Evolutionary conservation across 2,113 vertebrate genomes (phyloP).

Genomic region (Charina bottae): DNA sequence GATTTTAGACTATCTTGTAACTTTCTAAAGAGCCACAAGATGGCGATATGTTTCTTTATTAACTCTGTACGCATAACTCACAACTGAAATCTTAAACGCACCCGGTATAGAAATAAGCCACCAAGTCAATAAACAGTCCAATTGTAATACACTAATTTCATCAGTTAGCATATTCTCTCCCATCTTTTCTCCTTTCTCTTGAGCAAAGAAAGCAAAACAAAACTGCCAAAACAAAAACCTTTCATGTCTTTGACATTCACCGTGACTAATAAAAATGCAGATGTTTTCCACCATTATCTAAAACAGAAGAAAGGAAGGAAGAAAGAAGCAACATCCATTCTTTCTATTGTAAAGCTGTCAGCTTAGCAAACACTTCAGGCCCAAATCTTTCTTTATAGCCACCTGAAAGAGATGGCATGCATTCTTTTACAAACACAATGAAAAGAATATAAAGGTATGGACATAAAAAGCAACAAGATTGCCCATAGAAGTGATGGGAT

Average conservation of each 20-base stretch:
- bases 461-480: not conserved
- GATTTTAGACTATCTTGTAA: not conserved
- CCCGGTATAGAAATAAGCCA: slow-evolving; percentile 16
- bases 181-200: not conserved
- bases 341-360: slow-evolving; percentile 7
- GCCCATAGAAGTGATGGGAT: not conserved
- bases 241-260: not conserved
- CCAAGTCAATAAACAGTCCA: slow-evolving; percentile 21
- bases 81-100: not conserved
- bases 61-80: not conserved
- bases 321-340: not conserved
- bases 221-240: not conserved
- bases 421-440: not conserved
- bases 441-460: not conserved
- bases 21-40: slow-evolving; percentile 45
- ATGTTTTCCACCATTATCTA: not conserved
- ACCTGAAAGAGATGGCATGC: not conserved
- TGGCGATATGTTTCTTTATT: slow-evolving; percentile 66
- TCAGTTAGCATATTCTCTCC: slow-evolving; percentile 24
- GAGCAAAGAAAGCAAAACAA: not conserved
- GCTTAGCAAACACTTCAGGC: not conserved
- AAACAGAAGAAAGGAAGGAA: not conserved
- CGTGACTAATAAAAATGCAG: not conserved
- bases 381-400: not conserved
- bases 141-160: slow-evolving; percentile 33